These are phyloP conservation scores for Hemaris fuciformis DNA, from an alignment of 2,888 invertebrate species.

Conservation along the genomic window DNA sequence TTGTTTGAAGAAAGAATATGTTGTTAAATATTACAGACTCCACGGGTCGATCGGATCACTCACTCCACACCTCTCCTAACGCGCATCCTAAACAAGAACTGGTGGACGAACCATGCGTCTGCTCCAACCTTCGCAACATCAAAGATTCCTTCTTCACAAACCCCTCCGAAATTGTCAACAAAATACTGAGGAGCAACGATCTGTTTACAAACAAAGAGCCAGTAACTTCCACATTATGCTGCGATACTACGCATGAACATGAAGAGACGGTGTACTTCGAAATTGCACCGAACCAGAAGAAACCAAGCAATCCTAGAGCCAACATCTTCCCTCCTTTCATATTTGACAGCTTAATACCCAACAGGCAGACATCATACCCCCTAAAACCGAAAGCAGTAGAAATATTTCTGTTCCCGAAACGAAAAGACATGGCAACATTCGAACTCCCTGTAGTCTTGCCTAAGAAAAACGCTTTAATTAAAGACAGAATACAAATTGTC, in stretches of 20 bases:
- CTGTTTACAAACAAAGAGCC: conserved; percentile 54
- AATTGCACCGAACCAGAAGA: conserved; percentile 41
- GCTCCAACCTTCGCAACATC: conserved; percentile 42
- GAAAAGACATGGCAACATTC: conserved; percentile 36
- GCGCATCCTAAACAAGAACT: not conserved
- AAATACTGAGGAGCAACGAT: conserved; percentile 54
- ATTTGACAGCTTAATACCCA: conserved; percentile 41
- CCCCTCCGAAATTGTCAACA: conserved; percentile 54
- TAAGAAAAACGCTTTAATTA: conserved; percentile 37
- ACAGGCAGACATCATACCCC: conserved; percentile 29
- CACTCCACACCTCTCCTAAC: not conserved
- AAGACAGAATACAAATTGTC: conserved; percentile 50
- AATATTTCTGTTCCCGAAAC: conserved; percentile 62
- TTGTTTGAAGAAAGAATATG: too few relatives aligned
- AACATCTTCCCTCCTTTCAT: conserved; percentile 41
- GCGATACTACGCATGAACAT: conserved; percentile 66
- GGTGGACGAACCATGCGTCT: conserved; percentile 54
- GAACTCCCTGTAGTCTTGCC: conserved; percentile 28
- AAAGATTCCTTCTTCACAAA: conserved; percentile 41
- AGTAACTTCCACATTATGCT: conserved; percentile 50
- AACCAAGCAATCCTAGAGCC: conserved; percentile 16
- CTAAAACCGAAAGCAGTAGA: conserved; percentile 57
- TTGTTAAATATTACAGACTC: not conserved
- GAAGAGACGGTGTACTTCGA: conserved; percentile 60
- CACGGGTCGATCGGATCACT: not conserved